phyloP scores from a whole-genome alignment of 1,140 invertebrate species.

The Caerostris extrusa region DNA sequence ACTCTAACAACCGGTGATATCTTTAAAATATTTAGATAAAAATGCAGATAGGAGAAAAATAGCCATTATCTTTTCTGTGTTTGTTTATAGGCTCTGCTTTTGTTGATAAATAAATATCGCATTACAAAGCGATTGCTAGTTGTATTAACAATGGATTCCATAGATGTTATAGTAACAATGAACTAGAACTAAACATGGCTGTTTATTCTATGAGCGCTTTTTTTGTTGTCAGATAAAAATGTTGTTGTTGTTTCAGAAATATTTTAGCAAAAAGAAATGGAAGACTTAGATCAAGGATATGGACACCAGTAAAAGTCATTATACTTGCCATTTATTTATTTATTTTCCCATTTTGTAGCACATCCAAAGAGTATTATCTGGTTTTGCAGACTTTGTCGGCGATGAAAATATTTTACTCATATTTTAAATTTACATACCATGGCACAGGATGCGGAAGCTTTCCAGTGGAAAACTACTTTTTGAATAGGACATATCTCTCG shows the following conservation, averaged over 20 bases:
- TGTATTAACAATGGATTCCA: background rate
- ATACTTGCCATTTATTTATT: constrained; percentile 32
- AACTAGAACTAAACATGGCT: background rate
- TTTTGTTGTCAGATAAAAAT: constrained; percentile 1
- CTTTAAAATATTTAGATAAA: background rate
- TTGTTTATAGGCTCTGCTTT: background rate
- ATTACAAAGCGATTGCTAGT: background rate
- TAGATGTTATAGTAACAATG: background rate
- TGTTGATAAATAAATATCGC: background rate
- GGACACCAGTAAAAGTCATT: constrained; percentile 1
- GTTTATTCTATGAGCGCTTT: background rate
- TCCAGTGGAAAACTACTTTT: constrained; percentile 18
- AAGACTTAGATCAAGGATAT: background rate
- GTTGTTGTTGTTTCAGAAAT: background rate
- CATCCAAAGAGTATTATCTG: background rate
- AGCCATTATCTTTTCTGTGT: background rate
- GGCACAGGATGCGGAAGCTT: constrained; percentile 26
- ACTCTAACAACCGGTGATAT: background rate
- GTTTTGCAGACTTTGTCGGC: constrained; percentile 34
- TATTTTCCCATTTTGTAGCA: constrained; percentile 6
- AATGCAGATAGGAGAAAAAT: background rate
- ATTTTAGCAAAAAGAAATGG: background rate
- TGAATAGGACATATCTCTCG: constrained; percentile 13
- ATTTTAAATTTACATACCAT: constrained; percentile 23
- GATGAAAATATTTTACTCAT: constrained; percentile 10